Conservation (phyloP, 2,888 invertebrate genomes). For the Timema podura region DNA sequence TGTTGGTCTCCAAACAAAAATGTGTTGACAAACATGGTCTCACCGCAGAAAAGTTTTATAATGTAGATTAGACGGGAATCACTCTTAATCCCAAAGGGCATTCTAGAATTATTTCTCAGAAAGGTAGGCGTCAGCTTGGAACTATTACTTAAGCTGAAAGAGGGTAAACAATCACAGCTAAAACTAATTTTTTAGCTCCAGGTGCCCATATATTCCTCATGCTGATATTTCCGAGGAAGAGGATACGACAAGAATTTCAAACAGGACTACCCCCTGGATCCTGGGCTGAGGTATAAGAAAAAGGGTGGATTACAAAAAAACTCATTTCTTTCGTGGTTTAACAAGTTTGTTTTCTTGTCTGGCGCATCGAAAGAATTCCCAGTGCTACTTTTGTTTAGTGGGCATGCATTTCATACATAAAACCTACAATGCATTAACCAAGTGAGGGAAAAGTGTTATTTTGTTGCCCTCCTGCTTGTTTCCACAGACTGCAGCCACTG, state of each 20-base stretch:
- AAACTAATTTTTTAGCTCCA: background rate
- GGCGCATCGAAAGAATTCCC: background rate
- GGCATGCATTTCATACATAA: background rate
- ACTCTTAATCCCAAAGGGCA: constrained; percentile 1
- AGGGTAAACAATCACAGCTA: background rate
- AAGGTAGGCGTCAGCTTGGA: background rate
- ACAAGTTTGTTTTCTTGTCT: background rate
- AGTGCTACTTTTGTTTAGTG: background rate
- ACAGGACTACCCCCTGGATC: constrained; percentile 10
- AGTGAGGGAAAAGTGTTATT: background rate
- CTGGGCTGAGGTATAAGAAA: constrained; percentile 3
- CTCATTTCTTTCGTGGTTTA: constrained; percentile 2
- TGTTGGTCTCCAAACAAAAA: background rate
- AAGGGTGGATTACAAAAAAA: background rate
- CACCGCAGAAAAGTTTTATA: background rate
- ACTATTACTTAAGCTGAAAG: constrained; percentile 8
- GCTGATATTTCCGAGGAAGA: constrained; percentile 7
- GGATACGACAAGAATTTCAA: constrained; percentile 8
- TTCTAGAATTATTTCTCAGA: background rate
- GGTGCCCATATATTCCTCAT: background rate
- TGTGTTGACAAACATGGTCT: background rate
- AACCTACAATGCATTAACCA: too few relatives aligned
- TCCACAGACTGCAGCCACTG: constrained; percentile 5
- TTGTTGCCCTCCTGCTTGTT: background rate
- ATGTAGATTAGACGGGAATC: background rate